phyloP scores from a whole-genome alignment of 2,113 vertebrate genomes.

The Ciconia stormi region DNA sequence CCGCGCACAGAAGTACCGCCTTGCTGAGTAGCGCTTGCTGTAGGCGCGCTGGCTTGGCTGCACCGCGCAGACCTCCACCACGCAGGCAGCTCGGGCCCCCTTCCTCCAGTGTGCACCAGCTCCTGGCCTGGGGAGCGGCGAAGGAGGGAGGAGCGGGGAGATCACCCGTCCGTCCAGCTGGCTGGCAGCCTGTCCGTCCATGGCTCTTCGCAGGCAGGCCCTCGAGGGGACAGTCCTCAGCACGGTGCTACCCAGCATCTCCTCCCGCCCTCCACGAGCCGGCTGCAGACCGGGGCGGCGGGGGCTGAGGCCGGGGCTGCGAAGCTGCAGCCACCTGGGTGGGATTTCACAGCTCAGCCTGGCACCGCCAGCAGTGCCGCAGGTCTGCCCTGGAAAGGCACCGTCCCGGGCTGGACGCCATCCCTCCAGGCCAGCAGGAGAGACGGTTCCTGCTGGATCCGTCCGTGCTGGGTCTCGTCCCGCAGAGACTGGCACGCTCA shows the following conservation, averaged over 20 bases:
- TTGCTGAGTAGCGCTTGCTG: not conserved
- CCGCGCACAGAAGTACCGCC: not conserved
- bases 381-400: too few relatives aligned
- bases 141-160: not conserved
- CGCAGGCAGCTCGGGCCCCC: not conserved
- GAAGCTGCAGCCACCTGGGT: too few relatives aligned
- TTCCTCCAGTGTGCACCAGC: not conserved
- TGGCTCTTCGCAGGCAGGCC: too few relatives aligned
- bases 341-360: too few relatives aligned
- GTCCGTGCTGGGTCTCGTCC: not conserved
- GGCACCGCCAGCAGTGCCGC: too few relatives aligned
- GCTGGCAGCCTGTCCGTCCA: not conserved
- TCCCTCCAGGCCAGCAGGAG: not conserved
- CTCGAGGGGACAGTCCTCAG: too few relatives aligned
- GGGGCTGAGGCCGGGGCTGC: too few relatives aligned
- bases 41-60: not conserved
- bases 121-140: not conserved
- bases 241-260: too few relatives aligned
- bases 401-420: too few relatives aligned
- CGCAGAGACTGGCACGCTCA: not conserved
- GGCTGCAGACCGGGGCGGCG: too few relatives aligned
- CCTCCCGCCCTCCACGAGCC: too few relatives aligned
- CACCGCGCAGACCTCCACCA: not conserved
- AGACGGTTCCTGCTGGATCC: not conserved
- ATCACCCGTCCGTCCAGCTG: not conserved